Base-by-base conservation (phyloP, 2,797 vertebrate genomes). In the Megaceryle alcyon region DNA sequence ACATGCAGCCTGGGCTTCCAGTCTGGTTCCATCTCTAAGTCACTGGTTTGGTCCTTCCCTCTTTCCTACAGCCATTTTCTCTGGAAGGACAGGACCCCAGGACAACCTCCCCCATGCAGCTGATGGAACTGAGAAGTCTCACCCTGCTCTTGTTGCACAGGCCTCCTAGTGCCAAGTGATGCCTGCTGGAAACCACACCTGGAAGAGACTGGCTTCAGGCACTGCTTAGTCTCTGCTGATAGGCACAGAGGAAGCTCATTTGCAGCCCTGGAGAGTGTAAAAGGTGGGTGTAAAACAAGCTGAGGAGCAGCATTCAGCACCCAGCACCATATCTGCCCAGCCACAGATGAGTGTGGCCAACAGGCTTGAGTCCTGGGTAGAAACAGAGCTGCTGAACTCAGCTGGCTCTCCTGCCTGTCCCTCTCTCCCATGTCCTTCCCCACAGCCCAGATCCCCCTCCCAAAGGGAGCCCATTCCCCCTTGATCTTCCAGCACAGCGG, bases 331-430 rank as follows among this genome's bases (percentile, higher is more conserved):
- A 0, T 23, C 81, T 29, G 5, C 22, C 39, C 43, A 25, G 21
- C 25, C 57, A 18, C 7, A 5, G 64, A 18, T 6, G 15, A 0
- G 11, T 2, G n/a, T 0, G 3, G 23, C 44, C 49, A 18, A 53
- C 19, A 23, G n/a, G 23, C 23, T 54, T 29, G 14, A 68, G 16
- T 23, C 29, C 33, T 16, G 51, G 12, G 8, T 71, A 72, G 35
- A 69, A 28, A 19, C 21, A 11, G 56, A 63, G n/a, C 51, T 22
- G 44, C 44, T 53, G 51, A n/a, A 12, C 28, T 4, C 6, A 12
- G 2, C 59, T 10, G 25, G 59, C 33, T 51, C 22, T 49, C 18
- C 48, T 25, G 7, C 35, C 16, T 69, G 51, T 64, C 31, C 37
- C 28, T 21, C 33, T 17, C 16, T 51, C 21, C 75, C 7, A 0